Conservation (phyloP, 2,888 invertebrate genomes). For the Papilio protenor region DNA sequence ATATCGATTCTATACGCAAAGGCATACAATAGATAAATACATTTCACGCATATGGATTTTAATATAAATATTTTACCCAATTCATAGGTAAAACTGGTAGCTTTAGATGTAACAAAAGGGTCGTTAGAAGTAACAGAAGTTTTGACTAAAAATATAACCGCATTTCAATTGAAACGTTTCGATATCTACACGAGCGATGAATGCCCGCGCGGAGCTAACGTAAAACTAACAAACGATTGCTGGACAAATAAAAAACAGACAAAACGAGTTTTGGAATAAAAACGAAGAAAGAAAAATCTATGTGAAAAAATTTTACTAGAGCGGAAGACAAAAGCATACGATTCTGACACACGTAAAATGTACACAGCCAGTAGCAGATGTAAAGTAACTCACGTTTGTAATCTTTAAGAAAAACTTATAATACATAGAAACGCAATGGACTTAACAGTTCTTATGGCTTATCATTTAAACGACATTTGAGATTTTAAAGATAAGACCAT, state of each 20-base stretch:
- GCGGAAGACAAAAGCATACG: not conserved
- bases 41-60: not conserved
- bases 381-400: not conserved
- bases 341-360: not conserved
- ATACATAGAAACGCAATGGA: too few relatives aligned
- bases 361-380: not conserved
- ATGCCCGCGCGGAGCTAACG: not conserved
- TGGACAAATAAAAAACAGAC: constrained; percentile 11
- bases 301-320: constrained; percentile 11
- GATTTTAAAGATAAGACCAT: too few relatives aligned
- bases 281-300: constrained; percentile 16
- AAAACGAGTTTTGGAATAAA: constrained; percentile 27
- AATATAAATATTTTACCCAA: not conserved
- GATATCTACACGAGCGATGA: constrained; percentile 8
- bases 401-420: too few relatives aligned
- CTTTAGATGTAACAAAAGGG: not conserved
- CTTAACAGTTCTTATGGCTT: too few relatives aligned
- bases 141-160: not conserved
- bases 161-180: constrained; percentile 16
- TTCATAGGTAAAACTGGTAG: not conserved
- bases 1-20: not conserved
- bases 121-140: constrained; percentile 9
- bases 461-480: too few relatives aligned
- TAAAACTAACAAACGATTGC: constrained; percentile 28
- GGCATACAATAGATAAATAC: too few relatives aligned